Conservation (phyloP, 1,140 invertebrate species). For the Caenorhabditis remanei region DNA sequence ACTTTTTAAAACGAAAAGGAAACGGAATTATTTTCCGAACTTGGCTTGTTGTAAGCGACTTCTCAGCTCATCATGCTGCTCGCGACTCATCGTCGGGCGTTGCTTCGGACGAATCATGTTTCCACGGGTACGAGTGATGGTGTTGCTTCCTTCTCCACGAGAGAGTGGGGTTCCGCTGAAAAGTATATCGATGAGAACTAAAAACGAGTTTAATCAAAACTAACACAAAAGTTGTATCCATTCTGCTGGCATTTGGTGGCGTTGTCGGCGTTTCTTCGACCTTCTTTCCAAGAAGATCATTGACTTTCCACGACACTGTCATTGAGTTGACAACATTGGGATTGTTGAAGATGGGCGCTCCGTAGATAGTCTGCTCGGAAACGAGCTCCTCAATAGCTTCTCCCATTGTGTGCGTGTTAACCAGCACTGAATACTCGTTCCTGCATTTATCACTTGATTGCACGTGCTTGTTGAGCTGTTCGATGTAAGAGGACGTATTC, state of each 20-base stretch:
- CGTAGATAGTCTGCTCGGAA: not conserved
- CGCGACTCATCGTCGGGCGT: not conserved
- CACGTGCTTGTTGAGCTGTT: not conserved
- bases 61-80: not conserved
- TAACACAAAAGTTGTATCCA: constrained; percentile 23
- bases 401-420: not conserved
- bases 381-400: not conserved
- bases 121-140: constrained; percentile 28
- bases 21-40: not conserved
- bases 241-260: not conserved
- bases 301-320: not conserved
- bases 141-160: not conserved
- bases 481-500: not conserved
- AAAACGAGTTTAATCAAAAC: not conserved
- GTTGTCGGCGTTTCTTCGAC: not conserved
- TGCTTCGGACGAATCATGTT: constrained; percentile 22
- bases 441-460: not conserved
- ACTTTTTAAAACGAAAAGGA: not conserved
- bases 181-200: not conserved
- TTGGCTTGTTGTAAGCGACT: not conserved
- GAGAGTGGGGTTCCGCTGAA: constrained; percentile 30
- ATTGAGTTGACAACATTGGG: not conserved
- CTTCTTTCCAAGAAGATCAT: no score
- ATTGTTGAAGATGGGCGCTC: not conserved
- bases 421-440: not conserved